Percentiles rank a stretch among this genome's conserved stretches.
Conservation (phyloP, 2,888 invertebrate species). For the Unio delphinus region DNA sequence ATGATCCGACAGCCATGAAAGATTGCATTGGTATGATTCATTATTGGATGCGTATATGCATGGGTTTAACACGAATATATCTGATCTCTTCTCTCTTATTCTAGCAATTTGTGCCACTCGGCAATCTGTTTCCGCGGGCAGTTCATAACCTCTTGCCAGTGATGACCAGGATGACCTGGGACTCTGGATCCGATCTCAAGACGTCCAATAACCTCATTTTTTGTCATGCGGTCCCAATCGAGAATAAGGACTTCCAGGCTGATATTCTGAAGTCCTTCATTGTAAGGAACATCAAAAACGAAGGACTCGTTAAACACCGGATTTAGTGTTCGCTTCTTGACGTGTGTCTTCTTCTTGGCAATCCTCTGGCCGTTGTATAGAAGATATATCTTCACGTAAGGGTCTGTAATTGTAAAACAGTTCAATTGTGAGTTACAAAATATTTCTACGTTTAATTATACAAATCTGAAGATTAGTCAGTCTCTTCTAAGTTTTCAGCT, state of each 20-base stretch:
- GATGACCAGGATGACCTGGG: conserved; percentile 76
- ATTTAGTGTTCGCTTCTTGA: conserved; percentile 96
- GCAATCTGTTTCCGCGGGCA: conserved; percentile 98
- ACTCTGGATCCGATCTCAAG: conserved; percentile 86
- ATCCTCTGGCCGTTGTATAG: conserved; percentile 97
- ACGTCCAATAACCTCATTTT: conserved; percentile 96
- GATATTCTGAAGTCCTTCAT: conserved; percentile 83
- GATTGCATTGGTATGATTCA: too few relatives aligned
- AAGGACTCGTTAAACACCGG: conserved; percentile 99
- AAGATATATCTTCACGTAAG: conserved; percentile 97
- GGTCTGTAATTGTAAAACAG: conserved; percentile 77
- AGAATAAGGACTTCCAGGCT: conserved; percentile 90
- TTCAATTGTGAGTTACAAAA: not conserved
- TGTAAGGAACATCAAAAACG: conserved; percentile 93
- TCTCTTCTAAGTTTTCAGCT: not conserved
- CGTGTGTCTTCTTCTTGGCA: conserved; percentile 99
- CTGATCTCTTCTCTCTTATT: too few relatives aligned
- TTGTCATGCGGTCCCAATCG: conserved; percentile 98
- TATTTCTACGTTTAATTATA: not conserved
- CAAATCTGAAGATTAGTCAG: not conserved
- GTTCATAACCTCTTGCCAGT: conserved; percentile 98
- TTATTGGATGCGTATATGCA: too few relatives aligned
- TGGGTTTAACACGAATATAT: too few relatives aligned
- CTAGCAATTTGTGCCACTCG: conserved; percentile 94
- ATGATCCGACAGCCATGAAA: too few relatives aligned